Evolutionary conservation across 2,113 vertebrate species (phyloP).

Genomic region (Proteles cristata): DNA sequence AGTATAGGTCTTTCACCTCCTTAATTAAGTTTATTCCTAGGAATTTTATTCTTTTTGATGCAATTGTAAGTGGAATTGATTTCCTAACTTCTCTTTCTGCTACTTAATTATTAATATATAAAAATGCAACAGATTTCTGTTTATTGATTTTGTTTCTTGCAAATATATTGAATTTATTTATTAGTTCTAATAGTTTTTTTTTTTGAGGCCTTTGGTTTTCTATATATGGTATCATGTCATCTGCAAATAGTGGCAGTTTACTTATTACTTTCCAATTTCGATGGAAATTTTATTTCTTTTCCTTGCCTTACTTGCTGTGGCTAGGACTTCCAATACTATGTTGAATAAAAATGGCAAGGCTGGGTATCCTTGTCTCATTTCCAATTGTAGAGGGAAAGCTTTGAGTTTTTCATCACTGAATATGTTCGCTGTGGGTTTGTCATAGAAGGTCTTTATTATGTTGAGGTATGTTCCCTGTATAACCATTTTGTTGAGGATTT

Average conservation of each 20-base stretch:
- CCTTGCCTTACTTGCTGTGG: not conserved
- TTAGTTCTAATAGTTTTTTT: not conserved
- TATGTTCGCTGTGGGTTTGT: not conserved
- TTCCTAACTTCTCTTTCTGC: not conserved
- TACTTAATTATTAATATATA: not conserved
- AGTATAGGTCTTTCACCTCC: not conserved
- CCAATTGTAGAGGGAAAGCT: not conserved
- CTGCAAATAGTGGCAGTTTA: not conserved
- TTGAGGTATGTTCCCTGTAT: not conserved
- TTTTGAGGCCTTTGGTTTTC: not conserved
- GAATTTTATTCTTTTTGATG: not conserved
- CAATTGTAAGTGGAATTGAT: not conserved
- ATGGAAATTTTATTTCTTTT: not conserved
- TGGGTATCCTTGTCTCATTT: not conserved
- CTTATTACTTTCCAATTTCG: not conserved
- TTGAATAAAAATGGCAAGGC: not conserved
- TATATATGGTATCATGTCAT: not conserved
- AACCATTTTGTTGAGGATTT: not conserved
- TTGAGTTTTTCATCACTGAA: not conserved
- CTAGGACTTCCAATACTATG: not conserved
- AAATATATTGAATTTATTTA: not conserved
- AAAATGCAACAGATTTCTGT: not conserved
- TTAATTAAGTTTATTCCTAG: not conserved
- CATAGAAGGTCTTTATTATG: not conserved
- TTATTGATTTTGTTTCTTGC: not conserved